Conservation (phyloP, 2,888 invertebrate genomes). For the Noctuana brunneofusca region DNA sequence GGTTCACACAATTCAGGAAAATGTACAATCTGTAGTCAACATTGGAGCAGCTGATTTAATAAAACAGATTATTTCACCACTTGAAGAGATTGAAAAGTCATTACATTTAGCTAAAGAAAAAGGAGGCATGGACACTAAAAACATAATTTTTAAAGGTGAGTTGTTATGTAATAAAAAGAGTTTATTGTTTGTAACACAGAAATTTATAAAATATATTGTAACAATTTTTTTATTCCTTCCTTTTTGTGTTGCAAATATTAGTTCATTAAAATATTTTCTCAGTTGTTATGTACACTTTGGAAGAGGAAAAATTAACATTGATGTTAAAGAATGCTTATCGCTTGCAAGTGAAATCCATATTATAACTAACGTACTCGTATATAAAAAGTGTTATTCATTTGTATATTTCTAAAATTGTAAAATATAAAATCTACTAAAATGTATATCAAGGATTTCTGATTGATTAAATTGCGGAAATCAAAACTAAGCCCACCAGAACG, state of each 20-base stretch:
- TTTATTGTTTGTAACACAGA: no score
- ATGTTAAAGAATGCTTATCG: neutral
- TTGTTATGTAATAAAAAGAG: constrained; percentile 21
- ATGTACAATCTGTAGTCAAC: constrained; percentile 59
- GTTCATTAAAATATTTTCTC: neutral
- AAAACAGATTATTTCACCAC: constrained; percentile 53
- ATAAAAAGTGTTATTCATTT: neutral
- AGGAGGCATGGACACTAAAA: constrained; percentile 39
- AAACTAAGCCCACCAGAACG: no score
- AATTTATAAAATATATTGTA: no score
- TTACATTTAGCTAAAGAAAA: constrained; percentile 49
- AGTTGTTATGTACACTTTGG: neutral
- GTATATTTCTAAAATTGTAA: neutral
- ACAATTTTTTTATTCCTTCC: no score
- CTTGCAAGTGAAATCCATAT: neutral
- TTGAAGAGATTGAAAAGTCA: constrained; percentile 59
- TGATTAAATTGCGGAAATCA: no score
- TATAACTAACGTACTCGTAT: neutral
- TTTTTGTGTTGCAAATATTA: no score
- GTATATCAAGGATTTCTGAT: neutral
- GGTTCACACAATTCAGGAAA: constrained; percentile 62
- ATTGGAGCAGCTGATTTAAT: constrained; percentile 46
- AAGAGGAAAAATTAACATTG: no score
- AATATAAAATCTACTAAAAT: neutral
- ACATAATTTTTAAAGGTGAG: constrained; percentile 56